Evolutionary conservation across 2,113 vertebrate genomes (phyloP), one percentile per base, ranked within the genome.

Genomic region (Ceratotherium simum): DNA sequence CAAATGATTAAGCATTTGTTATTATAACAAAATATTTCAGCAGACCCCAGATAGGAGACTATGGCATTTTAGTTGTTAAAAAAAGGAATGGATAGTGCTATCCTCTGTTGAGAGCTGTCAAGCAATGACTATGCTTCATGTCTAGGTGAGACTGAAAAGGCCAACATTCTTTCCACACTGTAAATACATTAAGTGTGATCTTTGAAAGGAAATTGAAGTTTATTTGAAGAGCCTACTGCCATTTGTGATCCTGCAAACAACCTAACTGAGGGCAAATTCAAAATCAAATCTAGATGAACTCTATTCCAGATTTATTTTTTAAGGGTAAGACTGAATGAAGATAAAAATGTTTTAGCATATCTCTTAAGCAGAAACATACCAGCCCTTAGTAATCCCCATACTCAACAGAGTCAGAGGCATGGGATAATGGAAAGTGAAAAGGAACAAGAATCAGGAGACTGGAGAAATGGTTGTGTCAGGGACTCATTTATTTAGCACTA

Each of bases 201-300:
- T 92, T 23, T 91, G 27, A 92, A 83, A 73, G 20, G 31, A 82
- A 82, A 39, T 0, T 33, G 23, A 89, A 85, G 29, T 6, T 31
- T 92, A 90, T 88, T 65, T 96, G 82, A 95, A 93, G 36, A 76
- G 42, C 14, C 23, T 73, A 87, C 2, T n/a, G 12, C 39, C 54
- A 67, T 75, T 79, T 87, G 10, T n/a, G 39, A 90, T 62, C 31
- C 72, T 93, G n/a, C 9, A 82, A 85, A 96, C 39, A 72, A 89
- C 13, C 76, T 46, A 60, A 95, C 25, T 25, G 33, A 42, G 56
- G 36, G 54, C 21, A 78, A 84, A 82, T 72, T 82, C 46, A 64
- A 86, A 95, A 46, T 94, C 65, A 91, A 95, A 92, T 75, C 56
- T 75, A 94, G 65, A 84, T 27, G 56, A 92, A 78, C 84, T 82